Percentiles rank a stretch among this genome's conserved stretches.
phyloP scores from a whole-genome alignment of 2,888 invertebrate species.

The Empis livida region DNA sequence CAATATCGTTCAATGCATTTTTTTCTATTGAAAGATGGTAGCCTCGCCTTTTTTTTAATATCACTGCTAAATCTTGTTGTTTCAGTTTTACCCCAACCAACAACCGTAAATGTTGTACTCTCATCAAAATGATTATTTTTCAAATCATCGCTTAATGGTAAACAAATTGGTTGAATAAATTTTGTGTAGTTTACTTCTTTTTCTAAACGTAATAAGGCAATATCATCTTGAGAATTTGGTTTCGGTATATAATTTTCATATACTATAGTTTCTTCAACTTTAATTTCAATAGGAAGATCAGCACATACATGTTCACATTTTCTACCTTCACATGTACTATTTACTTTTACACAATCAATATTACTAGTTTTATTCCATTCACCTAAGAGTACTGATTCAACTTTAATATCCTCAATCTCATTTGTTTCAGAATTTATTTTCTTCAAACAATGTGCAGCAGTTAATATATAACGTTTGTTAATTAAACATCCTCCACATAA shows the following conservation, averaged over 20 bases:
- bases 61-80: too few species aligned
- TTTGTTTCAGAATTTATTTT: conserved; percentile 17
- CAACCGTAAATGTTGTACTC: conserved; percentile 35
- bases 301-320: conserved; percentile 47
- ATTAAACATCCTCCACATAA: conserved; percentile 36
- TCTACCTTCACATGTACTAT: too few species aligned
- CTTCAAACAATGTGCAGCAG: conserved; percentile 42
- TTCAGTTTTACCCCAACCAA: conserved; percentile 32
- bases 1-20: too few species aligned
- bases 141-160: conserved; percentile 34
- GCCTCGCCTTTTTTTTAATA: conserved; percentile 14
- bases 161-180: conserved; percentile 45
- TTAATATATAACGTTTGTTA: conserved; percentile 38
- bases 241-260: conserved; percentile 49
- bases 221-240: conserved; percentile 47
- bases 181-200: conserved; percentile 40
- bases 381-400: conserved; percentile 24
- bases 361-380: conserved; percentile 29
- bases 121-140: conserved; percentile 32
- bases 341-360: conserved; percentile 24
- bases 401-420: neutral
- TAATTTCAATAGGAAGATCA: conserved; percentile 42
- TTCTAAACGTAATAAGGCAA: conserved; percentile 52
- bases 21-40: too few species aligned
- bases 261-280: conserved; percentile 45